Evolutionary conservation across 2,113 vertebrate species (phyloP), one percentile per base, ranked within the genome.

Genomic region (Talpa occidentalis): DNA sequence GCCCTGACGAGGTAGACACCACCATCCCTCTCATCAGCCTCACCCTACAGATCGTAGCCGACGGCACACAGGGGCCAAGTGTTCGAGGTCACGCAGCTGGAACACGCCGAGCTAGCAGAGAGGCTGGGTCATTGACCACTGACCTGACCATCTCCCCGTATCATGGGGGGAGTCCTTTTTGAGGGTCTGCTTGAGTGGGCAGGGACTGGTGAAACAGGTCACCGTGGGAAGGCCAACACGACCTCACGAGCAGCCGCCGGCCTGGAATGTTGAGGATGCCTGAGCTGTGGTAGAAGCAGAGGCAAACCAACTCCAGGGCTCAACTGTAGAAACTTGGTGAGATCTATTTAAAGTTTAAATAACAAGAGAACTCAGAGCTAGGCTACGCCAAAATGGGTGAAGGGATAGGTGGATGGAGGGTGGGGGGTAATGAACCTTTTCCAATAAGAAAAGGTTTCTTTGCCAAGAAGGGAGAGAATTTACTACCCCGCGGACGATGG

Each of bases 21-120:
- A 4, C 12, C 42, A 0, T 2, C 6, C 3, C 22, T 44, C 14
- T 30, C 42, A 21, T 10, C 56, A 30, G 35, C 62, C 49, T 80
- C 19, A 0, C 26, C 26, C 8, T 32, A 6, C 88, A 44, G 9
- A 2, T 37, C 3, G 7, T 16, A 28, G 22, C 35, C 79, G 28
- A 21, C 2, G 35, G 60, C 60, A 67, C 30, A 85, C 24, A 62
- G 32, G 66, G 24, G 30, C 12, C 47, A 49, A 49, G 44, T 6
- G 72, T 11, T 83, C 49, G 44, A 30, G 35, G 6, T 24, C 47
- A 16, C 28, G 32, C 30, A 47, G 10, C 47, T 49, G 47, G 47
- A 49, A n/a, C n/a, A n/a, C n/a, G n/a, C n/a, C n/a, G n/a, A n/a
- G n/a, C n/a, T n/a, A n/a, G n/a, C n/a, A n/a, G n/a, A n/a, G n/a